Percentiles rank a stretch among this genome's conserved stretches.
phyloP scores from a whole-genome alignment of 1,140 invertebrate species.

The Goniozus legneri region DNA sequence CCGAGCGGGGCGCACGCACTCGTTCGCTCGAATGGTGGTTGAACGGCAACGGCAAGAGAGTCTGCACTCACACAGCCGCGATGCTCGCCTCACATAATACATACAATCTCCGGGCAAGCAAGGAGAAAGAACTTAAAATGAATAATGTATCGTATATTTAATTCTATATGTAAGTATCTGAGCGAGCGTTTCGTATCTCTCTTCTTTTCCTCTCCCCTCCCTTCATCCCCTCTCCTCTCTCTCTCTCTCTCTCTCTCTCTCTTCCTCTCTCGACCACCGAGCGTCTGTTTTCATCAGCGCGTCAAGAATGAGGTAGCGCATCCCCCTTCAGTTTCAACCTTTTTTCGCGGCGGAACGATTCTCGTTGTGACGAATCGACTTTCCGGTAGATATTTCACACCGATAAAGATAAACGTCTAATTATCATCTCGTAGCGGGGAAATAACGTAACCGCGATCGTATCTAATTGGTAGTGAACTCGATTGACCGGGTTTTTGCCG shows the following conservation, averaged over 20 bases:
- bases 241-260: constrained; percentile 5
- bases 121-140: constrained; percentile 55
- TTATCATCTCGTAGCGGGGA: too few species aligned
- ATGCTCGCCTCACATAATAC: constrained; percentile 36
- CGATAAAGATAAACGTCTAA: too few species aligned
- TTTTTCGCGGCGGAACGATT: constrained; percentile 39
- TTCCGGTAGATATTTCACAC: too few species aligned
- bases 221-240: not conserved
- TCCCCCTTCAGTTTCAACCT: too few species aligned
- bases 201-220: constrained; percentile 1
- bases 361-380: constrained; percentile 51
- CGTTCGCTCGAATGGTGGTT: constrained; percentile 7
- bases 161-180: constrained; percentile 46
- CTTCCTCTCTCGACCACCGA: constrained; percentile 3
- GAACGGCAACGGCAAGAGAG: not conserved
- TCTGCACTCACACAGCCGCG: constrained; percentile 10
- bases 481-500: constrained; percentile 28
- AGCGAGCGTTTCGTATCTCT: constrained; percentile 8
- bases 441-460: too few species aligned
- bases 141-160: constrained; percentile 58
- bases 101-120: constrained; percentile 41
- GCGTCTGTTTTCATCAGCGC: not conserved
- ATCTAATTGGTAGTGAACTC: constrained; percentile 29
- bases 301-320: constrained; percentile 47
- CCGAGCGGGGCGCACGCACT: constrained; percentile 24